Conservation (phyloP, 2,888 invertebrate species). For the Trachelus iudaicus region DNA sequence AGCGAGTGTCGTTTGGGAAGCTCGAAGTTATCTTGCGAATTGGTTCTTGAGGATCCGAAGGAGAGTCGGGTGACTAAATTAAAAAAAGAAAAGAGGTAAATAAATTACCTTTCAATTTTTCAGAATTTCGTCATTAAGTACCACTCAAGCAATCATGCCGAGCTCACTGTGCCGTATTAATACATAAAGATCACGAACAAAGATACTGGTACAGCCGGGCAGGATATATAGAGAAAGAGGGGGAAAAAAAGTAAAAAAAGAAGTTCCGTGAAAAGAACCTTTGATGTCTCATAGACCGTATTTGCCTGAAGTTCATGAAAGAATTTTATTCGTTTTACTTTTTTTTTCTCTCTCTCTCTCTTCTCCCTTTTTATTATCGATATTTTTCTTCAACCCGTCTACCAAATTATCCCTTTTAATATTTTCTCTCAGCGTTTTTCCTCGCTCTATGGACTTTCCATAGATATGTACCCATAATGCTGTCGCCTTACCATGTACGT, state of each 20-base stretch:
- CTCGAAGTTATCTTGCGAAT: conserved; percentile 91
- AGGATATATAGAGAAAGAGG: neutral
- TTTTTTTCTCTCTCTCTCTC: too few species aligned
- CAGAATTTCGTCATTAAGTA: neutral
- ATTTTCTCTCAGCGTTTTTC: conserved; percentile 22
- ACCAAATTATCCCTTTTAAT: neutral
- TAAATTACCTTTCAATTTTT: neutral
- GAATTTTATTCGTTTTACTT: neutral
- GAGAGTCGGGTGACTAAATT: conserved; percentile 80
- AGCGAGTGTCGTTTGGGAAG: conserved; percentile 89
- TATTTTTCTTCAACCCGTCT: too few species aligned
- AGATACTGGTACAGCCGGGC: neutral
- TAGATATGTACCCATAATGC: neutral
- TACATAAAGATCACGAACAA: neutral
- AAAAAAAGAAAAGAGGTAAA: conserved; percentile 1
- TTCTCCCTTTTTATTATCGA: too few species aligned
- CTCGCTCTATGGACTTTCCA: neutral
- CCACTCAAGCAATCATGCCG: neutral
- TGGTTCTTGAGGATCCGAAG: conserved; percentile 81
- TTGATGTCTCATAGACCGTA: neutral
- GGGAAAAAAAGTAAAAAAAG: neutral
- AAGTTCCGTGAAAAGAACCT: neutral
- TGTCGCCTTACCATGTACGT: conserved; percentile 80
- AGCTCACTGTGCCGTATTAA: neutral
- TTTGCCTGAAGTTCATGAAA: neutral